Conservation (phyloP, 2,113 vertebrate species). For the Paraplagusia blochii region DNA sequence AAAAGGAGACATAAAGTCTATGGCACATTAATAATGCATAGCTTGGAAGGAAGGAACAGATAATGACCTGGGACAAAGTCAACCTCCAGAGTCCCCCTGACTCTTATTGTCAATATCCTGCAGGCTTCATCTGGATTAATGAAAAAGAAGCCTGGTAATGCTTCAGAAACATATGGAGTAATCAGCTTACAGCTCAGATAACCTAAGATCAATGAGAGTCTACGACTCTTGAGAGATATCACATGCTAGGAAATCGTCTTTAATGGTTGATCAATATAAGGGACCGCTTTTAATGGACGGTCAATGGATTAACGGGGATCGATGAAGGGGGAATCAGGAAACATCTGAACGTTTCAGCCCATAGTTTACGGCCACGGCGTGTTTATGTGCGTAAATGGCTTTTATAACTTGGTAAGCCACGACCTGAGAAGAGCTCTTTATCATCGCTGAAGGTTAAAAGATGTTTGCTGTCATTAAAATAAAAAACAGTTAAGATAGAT, state of each 20-base stretch:
- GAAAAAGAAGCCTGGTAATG: not conserved
- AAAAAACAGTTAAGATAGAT: no score
- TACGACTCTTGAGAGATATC: constrained; percentile 22
- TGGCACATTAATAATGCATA: not conserved
- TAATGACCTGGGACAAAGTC: not conserved
- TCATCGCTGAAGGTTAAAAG: constrained; percentile 7
- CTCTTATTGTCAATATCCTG: constrained; percentile 3
- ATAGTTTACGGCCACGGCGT: constrained; percentile 8
- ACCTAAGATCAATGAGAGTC: constrained; percentile 50
- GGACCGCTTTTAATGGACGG: constrained; percentile 54
- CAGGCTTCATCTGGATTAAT: not conserved
- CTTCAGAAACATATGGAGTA: constrained; percentile 9
- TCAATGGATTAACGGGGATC: constrained; percentile 38
- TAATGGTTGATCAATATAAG: constrained; percentile 52
- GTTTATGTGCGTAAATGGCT: not conserved
- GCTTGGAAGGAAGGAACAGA: not conserved
- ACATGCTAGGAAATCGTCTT: constrained; percentile 41
- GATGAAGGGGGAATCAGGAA: constrained; percentile 40
- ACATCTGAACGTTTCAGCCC: constrained; percentile 23
- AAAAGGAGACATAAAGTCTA: not conserved
- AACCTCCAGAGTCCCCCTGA: constrained; percentile 9
- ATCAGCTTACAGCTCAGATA: constrained; percentile 39
- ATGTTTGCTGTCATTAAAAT: constrained; percentile 2
- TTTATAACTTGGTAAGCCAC: constrained; percentile 1
- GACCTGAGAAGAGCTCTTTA: constrained; percentile 28